phyloP scores from a whole-genome alignment of 23 tunicate species.

The Ciona savignyi region DNA sequence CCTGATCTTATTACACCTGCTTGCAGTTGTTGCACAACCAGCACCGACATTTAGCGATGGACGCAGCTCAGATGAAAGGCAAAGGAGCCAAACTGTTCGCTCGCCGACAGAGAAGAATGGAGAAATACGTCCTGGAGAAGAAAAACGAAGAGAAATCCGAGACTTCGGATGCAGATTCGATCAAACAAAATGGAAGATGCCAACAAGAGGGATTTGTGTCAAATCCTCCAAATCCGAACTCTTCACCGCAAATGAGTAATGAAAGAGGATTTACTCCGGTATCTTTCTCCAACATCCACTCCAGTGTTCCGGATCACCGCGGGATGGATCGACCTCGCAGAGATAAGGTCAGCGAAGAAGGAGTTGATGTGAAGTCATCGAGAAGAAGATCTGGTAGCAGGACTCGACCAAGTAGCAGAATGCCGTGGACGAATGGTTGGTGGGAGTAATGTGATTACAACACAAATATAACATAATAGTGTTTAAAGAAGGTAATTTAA shows the following conservation, averaged over 20 bases:
- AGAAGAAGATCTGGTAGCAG: neutral
- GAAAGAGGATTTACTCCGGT: conserved; percentile 20
- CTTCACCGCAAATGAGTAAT: neutral
- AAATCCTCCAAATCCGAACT: neutral
- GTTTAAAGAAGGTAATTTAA: no score
- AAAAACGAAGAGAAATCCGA: neutral
- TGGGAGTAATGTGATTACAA: no score
- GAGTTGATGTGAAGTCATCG: neutral
- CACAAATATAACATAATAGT: no score
- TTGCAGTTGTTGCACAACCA: conserved; percentile 55
- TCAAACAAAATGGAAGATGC: neutral
- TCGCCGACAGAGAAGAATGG: conserved; percentile 71
- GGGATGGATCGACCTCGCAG: neutral
- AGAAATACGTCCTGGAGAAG: conserved; percentile 55
- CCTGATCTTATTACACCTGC: no score
- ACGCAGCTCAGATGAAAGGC: conserved; percentile 62
- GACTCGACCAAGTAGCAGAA: neutral
- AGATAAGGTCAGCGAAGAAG: neutral
- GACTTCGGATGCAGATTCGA: neutral
- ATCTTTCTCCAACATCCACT: conserved; percentile 17
- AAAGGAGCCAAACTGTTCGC: conserved; percentile 88
- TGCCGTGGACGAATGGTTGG: neutral
- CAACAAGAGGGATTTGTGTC: no score
- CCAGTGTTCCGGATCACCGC: neutral
- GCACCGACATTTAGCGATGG: conserved; percentile 33